phyloP scores from a whole-genome alignment of 2,888 invertebrate genomes.

The Xestia rhomboidea region DNA sequence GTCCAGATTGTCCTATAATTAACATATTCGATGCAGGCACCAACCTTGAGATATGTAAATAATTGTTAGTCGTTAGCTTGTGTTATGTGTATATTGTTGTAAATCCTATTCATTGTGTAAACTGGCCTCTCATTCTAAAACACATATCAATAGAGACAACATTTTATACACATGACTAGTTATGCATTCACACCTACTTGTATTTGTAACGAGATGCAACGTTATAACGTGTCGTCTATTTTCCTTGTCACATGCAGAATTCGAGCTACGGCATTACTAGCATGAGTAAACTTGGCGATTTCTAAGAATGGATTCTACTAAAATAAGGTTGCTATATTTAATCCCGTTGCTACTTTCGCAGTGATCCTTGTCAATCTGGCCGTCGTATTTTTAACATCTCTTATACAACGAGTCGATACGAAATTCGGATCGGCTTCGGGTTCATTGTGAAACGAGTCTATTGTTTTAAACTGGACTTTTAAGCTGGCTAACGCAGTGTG shows the following conservation, averaged over 20 bases:
- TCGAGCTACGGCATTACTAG: slow-evolving; percentile 11
- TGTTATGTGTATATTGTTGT: slow-evolving; percentile 29
- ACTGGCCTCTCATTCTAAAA: slow-evolving; percentile 39
- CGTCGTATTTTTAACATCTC: slow-evolving; percentile 64
- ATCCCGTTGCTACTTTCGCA: slow-evolving; percentile 50
- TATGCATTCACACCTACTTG: slow-evolving; percentile 48
- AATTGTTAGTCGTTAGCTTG: slow-evolving; percentile 21
- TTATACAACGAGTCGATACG: slow-evolving; percentile 71
- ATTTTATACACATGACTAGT: slow-evolving; percentile 53
- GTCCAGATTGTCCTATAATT: slow-evolving; percentile 28
- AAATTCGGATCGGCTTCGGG: slow-evolving; percentile 67
- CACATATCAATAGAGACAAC: slow-evolving; percentile 52
- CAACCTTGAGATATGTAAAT: slow-evolving; percentile 56
- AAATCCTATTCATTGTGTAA: slow-evolving; percentile 34
- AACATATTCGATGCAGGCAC: slow-evolving; percentile 28
- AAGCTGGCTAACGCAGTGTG: slow-evolving; percentile 40
- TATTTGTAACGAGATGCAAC: slow-evolving; percentile 39
- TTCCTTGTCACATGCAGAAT: slow-evolving; percentile 37
- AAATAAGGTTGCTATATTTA: slow-evolving; percentile 58
- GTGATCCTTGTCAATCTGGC: slow-evolving; percentile 60
- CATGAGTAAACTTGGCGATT: slow-evolving; percentile 39
- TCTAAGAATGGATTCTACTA: slow-evolving; percentile 50
- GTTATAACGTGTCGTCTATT: slow-evolving; percentile 39
- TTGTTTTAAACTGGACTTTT: slow-evolving; percentile 70
- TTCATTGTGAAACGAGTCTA: slow-evolving; percentile 59